Conservation (phyloP, 1,140 invertebrate species). For the Phymastichus coffea region DNA sequence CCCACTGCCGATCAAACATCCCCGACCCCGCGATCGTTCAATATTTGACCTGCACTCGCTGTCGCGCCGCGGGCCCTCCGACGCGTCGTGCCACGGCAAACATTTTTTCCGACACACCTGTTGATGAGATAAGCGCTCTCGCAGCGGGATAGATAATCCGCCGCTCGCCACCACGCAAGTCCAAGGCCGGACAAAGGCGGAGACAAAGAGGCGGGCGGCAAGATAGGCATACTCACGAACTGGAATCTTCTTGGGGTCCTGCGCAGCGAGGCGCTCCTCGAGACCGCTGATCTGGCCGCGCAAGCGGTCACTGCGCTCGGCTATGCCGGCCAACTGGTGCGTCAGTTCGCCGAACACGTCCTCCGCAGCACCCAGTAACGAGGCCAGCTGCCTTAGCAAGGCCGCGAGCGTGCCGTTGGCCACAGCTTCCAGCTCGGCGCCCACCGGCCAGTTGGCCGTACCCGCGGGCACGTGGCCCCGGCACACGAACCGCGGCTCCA, state of each 20-base stretch:
- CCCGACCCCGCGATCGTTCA: too few relatives aligned
- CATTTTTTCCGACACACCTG: too few relatives aligned
- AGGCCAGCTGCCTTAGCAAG: conserved; percentile 59
- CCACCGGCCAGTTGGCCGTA: conserved; percentile 49
- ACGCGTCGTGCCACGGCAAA: conserved; percentile 18
- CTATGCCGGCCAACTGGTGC: conserved; percentile 55
- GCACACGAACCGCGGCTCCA: conserved; percentile 53
- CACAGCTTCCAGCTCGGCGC: conserved; percentile 56
- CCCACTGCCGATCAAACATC: too few relatives aligned
- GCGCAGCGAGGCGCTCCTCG: conserved; percentile 44
- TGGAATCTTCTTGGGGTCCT: conserved; percentile 61
- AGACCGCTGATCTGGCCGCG: conserved; percentile 51
- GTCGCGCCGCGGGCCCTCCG: too few relatives aligned
- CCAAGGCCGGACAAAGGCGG: too few relatives aligned
- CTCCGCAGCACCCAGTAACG: conserved; percentile 57
- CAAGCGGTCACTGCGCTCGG: conserved; percentile 55
- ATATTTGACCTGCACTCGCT: too few relatives aligned
- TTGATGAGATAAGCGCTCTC: too few relatives aligned
- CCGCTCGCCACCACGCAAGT: too few relatives aligned
- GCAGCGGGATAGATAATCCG: not conserved
- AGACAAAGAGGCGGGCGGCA: too few relatives aligned
- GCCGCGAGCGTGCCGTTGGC: conserved; percentile 58
- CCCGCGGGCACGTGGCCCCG: conserved; percentile 52
- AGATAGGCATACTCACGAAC: conserved; percentile 58
- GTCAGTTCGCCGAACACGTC: conserved; percentile 60